Base-by-base conservation (phyloP, 1,140 invertebrate genomes). In the Harpegnathos saltator region DNA sequence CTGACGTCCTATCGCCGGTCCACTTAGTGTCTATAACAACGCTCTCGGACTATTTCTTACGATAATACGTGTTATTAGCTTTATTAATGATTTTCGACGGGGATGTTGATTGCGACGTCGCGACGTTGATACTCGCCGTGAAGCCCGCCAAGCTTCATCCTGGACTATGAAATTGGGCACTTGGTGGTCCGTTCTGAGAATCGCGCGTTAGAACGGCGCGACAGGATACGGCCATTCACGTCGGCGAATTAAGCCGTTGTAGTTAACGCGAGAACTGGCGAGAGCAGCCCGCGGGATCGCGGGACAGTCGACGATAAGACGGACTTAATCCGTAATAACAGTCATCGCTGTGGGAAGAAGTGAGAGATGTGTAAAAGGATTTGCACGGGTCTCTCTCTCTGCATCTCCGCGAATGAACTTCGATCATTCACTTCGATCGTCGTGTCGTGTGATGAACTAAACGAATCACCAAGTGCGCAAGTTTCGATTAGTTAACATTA, bases 281-380 rank as follows among this genome's bases (percentile, higher is more conserved):
- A 11, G n/a, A 11, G 38, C 44, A 74, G 62, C 59, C 19, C 9
- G 48, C 7, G 17, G 59, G 33, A 66, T 29, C 58, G 50, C 19
- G 22, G 1, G n/a, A n/a, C 44, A 11, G n/a, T 72, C 26, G 17
- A 19, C 48, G 33, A 62, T 24, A 75, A 26, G n/a, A 83, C 14
- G 62, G 68, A 59, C 38, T 83, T 83, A 66, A 56, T 19, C 44
- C 17, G 14, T 77, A 83, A 83, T 83, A 83, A 83, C 54, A 62
- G 65, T 77, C 72, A 63, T 83, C 44, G 59, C 19, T 14, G 15
- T 52, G 61, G n/a, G 54, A 50, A 50, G 29, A n/a, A 65, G 56
- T 58, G 56, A 58, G 9, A 58, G 0, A 12, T 58, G 5, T n/a
- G n/a, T n/a, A n/a, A 58, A 58, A 5, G 56, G 24, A 58, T 58